Evolutionary conservation across 2,797 vertebrate species (phyloP).

Genomic region (Molossus alvarezi): DNA sequence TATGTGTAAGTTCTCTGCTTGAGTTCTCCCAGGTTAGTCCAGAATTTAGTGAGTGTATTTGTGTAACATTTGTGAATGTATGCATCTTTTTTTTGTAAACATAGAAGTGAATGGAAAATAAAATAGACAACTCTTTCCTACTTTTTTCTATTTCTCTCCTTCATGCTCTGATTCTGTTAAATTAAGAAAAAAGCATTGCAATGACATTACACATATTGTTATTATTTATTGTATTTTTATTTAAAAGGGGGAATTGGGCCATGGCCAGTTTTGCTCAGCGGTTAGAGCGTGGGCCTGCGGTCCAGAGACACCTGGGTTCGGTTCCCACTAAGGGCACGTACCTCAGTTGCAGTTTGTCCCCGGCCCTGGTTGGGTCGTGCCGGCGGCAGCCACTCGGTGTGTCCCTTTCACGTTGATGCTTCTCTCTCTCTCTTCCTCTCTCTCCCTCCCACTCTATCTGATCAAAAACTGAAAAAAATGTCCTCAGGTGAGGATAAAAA

Average conservation of each 20-base stretch:
- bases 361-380: too few species aligned
- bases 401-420: too few species aligned
- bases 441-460: too few species aligned
- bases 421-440: too few species aligned
- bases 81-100: neutral
- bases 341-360: too few species aligned
- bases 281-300: too few species aligned
- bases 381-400: too few species aligned
- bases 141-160: neutral
- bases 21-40: neutral
- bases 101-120: neutral
- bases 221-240: neutral
- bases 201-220: neutral
- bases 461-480: too few species aligned
- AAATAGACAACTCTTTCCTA: neutral
- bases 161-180: neutral
- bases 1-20: neutral
- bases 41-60: neutral
- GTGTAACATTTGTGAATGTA: neutral
- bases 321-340: too few species aligned
- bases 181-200: neutral
- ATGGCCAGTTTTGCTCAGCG: too few species aligned
- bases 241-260: neutral
- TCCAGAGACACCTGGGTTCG: too few species aligned
- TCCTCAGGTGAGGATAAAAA: too few species aligned